These are phyloP conservation scores for Sebastes taczanowskii DNA, from an alignment of 2,797 vertebrate genomes.

Conservation along the genomic window DNA sequence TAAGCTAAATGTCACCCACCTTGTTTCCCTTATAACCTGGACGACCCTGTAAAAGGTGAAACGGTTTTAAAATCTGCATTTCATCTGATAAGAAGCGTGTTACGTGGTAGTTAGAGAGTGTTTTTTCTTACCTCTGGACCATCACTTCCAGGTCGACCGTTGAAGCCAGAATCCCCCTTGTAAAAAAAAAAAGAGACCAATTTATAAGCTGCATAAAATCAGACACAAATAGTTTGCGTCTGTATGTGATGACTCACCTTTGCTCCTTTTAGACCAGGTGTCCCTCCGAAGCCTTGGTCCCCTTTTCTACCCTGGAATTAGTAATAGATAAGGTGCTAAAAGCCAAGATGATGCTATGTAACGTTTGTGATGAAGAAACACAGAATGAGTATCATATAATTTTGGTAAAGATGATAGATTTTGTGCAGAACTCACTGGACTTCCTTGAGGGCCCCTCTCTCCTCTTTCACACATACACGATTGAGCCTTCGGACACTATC, in stretches of 20 bases:
- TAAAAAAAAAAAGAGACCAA: neutral
- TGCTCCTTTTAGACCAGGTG: constrained; percentile 67
- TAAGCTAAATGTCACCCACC: constrained; percentile 71
- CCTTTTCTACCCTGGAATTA: constrained; percentile 79
- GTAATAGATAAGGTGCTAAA: neutral
- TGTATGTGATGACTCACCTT: constrained; percentile 55
- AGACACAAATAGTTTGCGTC: neutral
- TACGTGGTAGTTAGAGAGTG: neutral
- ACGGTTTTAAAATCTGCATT: neutral
- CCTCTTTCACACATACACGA: constrained; percentile 87
- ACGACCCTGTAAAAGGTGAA: constrained; percentile 77
- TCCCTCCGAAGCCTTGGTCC: constrained; percentile 74
- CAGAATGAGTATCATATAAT: neutral
- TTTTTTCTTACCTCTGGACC: constrained; percentile 81
- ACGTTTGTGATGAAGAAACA: neutral
- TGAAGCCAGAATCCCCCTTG: constrained; percentile 83
- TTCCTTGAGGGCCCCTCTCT: constrained; percentile 81
- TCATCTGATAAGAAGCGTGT: neutral
- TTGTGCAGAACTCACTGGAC: constrained; percentile 74
- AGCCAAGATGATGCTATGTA: neutral
- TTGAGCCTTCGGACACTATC: constrained; percentile 82
- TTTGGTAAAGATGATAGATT: neutral
- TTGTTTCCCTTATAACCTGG: constrained; percentile 89
- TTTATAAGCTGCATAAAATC: neutral
- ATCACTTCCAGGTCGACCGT: constrained; percentile 83